Base-by-base conservation (phyloP, 1,140 invertebrate species). In the Heliothis subflexa region DNA sequence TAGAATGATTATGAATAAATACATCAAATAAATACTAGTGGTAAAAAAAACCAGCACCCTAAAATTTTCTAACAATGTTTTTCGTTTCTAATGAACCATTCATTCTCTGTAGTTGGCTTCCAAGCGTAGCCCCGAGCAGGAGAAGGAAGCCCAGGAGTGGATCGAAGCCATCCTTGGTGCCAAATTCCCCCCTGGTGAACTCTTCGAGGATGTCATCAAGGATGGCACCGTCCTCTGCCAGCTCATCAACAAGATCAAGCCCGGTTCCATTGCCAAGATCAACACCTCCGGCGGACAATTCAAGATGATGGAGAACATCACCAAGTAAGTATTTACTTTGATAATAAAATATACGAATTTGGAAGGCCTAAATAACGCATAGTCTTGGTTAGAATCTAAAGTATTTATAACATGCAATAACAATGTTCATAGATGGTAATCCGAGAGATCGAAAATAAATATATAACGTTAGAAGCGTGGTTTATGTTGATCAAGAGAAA, bases 301-400 rank as follows among this genome's bases (percentile, higher is more conserved):
- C 96, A 98, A 98, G 90, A 96, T 99, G 96, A 99, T 99, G 98
- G 98, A 99, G 95, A 99, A 99, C 95, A 98, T 99, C 90, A 98
- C 97, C 95, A 97, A 97, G 97, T 97, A 94, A 95, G 96, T 74
- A 18, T 25, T 13, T 12, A 47, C 5, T 0, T 25, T 40, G 3
- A 40, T 40, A 9, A 9, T 40, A 40, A 1, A 25, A 25, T 25
- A n/a, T 25, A 25, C 0, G 21, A 25, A 25, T 25, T 25, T 25
- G 21, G 21, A 25, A 25, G 21, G 0, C 21, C 21, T 2, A 25
- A 25, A 40, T 40, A 40, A 40, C 33, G 33, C 33, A 40, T 25
- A 25, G 21, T 25, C 21, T 25, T 25, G 0, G 2, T 25, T 2
- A 25, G 21, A 25, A 25, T 25, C 21, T 25, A 25, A 25, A 25